Conservation (phyloP, 2,888 invertebrate genomes). For the Dynastes grantii region DNA sequence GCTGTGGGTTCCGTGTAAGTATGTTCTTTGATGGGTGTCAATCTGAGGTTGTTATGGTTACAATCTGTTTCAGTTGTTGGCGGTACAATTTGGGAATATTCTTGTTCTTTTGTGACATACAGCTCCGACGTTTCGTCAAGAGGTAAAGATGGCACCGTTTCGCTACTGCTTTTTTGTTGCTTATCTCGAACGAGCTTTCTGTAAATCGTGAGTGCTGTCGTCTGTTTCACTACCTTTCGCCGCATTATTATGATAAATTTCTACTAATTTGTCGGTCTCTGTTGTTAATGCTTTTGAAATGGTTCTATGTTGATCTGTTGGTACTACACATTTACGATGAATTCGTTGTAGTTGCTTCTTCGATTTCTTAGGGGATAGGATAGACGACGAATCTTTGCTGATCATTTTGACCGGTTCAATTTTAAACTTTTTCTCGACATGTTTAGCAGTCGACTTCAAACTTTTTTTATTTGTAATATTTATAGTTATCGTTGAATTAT, state of each 20-base stretch:
- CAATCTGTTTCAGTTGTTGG: conserved; percentile 7
- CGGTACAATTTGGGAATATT: conserved; percentile 16
- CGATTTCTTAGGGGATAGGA: conserved; percentile 48
- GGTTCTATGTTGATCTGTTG: conserved; percentile 32
- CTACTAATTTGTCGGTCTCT: conserved; percentile 63
- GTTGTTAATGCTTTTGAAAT: conserved; percentile 23
- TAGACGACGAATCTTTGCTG: conserved; percentile 51
- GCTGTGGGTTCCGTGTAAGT: conserved; percentile 59
- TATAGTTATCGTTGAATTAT: conserved; percentile 53
- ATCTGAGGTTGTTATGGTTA: conserved; percentile 38
- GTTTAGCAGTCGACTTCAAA: conserved; percentile 55
- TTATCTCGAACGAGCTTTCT: conserved; percentile 30
- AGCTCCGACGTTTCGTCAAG: conserved; percentile 38
- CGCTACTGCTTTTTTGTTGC: conserved; percentile 40
- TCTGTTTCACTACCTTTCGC: conserved; percentile 66
- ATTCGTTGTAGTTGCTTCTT: conserved; percentile 49
- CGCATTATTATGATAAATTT: conserved; percentile 68
- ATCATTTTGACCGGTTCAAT: conserved; percentile 49
- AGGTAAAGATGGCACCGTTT: conserved; percentile 43
- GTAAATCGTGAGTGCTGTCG: conserved; percentile 55
- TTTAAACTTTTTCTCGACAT: conserved; percentile 54
- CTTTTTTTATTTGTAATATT: conserved; percentile 52
- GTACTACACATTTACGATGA: conserved; percentile 34
- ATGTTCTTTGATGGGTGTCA: conserved; percentile 58
- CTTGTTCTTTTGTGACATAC: conserved; percentile 18